Evolutionary conservation across 2,113 vertebrate species (phyloP), one percentile per base, ranked within the genome.

Genomic region (Xenus cinereus): DNA sequence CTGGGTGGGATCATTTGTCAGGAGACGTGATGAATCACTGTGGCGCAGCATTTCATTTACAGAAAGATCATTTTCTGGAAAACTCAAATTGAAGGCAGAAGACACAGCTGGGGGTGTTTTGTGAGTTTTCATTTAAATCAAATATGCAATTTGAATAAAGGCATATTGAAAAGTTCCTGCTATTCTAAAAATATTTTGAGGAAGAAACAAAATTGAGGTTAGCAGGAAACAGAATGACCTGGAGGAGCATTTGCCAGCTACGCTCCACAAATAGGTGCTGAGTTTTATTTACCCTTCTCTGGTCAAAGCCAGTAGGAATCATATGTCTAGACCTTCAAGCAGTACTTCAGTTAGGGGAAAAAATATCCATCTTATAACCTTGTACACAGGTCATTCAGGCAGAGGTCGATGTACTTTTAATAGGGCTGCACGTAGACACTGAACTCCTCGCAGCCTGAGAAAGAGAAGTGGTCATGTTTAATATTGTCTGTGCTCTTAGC

Each of bases 121-220:
- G 45, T 71, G 59, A 83, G 39, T 80, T 94, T 95, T 95, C 50
- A 57, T 90, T 96, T 94, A 93, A 90, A 90, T 92, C 51, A 63
- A 93, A 89, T 45, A 72, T 46, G 41, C 60, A 82, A 57, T 90
- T 81, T 78, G 73, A 84, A 75, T 87, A 84, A 92, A 92, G 51
- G 43, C 48, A 90, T 69, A 78, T 68, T 78, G 53, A 75, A 92
- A 92, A 72, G 33, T 87, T 81, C 33, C 48, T 86, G 56, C 54
- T 84, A 59, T 45, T 85, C 75, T 93, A 72, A 89, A 91, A 93
- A 71, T 67, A 64, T 62, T 88, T 81, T 68, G 48, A 72, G 33
- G 45, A 64, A 53, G 76, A 82, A 87, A 81, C 51, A 85, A 67
- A 80, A 51, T 10, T 27, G 54, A 60, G 35, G 8, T 62, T 83